phyloP scores from a whole-genome alignment of 1,140 invertebrate genomes.

The Euglossa dilemma region DNA sequence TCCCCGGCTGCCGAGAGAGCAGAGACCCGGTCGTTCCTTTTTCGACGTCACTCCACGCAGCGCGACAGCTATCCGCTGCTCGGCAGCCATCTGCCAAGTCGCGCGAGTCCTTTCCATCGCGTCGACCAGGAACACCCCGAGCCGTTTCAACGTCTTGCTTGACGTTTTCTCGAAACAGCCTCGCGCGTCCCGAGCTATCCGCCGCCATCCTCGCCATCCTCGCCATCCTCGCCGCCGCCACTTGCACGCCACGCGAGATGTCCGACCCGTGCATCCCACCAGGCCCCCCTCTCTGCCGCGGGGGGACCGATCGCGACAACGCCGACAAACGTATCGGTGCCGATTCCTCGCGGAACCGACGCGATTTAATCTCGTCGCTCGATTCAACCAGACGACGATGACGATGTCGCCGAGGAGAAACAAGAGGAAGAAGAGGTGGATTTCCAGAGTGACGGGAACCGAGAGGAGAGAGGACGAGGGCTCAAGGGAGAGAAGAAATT shows the following conservation, averaged over 20 bases:
- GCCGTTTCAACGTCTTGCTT: slow-evolving; percentile 49
- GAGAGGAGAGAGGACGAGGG: no score
- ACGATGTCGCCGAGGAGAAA: no score
- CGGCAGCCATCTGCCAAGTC: slow-evolving; percentile 70
- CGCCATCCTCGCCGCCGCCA: no score
- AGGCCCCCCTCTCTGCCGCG: neutral
- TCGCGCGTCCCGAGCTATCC: neutral
- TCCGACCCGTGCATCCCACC: no score
- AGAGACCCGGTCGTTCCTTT: slow-evolving; percentile 51
- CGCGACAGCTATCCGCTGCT: slow-evolving; percentile 65
- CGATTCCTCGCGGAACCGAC: no score
- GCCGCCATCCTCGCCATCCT: neutral
- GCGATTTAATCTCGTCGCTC: no score
- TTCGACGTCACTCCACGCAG: slow-evolving; percentile 41
- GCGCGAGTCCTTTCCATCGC: slow-evolving; percentile 59
- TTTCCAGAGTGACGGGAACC: no score
- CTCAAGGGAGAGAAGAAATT: no score
- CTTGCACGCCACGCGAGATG: no score
- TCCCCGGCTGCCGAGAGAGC: slow-evolving; percentile 25
- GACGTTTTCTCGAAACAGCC: slow-evolving; percentile 48
- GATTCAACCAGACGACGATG: no score
- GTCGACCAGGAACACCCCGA: slow-evolving; percentile 63
- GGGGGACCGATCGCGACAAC: neutral
- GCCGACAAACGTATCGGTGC: no score
- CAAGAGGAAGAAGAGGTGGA: no score